Evolutionary conservation across 1,140 invertebrate species (phyloP).

Genomic region (Drosophila tani): DNA sequence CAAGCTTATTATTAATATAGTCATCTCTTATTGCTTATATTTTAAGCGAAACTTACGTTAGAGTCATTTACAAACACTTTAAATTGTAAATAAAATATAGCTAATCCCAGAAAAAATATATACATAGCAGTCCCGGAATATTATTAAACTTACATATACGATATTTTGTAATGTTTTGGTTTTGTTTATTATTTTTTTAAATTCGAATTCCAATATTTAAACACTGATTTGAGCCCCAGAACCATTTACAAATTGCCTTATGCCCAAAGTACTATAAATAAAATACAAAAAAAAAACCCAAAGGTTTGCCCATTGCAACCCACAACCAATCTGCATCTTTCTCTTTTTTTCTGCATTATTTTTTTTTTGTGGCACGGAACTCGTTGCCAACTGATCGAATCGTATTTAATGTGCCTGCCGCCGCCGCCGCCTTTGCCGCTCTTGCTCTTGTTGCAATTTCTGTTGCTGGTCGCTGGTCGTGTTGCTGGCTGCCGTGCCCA

Average conservation of each 20-base stretch:
- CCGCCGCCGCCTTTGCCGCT: background rate
- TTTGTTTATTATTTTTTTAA: too few species aligned
- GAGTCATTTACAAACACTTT: too few species aligned
- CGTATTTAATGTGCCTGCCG: slow-evolving; percentile 31
- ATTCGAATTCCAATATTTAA: too few species aligned
- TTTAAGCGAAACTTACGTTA: too few species aligned
- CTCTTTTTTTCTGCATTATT: slow-evolving; percentile 10
- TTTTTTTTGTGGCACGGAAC: slow-evolving; percentile 20
- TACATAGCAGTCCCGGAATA: too few species aligned
- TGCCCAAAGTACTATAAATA: background rate
- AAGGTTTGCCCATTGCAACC: slow-evolving; percentile 6
- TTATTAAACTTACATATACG: too few species aligned
- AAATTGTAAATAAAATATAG: too few species aligned
- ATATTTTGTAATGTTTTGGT: too few species aligned
- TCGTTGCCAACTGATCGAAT: slow-evolving; percentile 41
- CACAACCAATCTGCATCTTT: slow-evolving; percentile 24
- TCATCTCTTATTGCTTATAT: too few species aligned
- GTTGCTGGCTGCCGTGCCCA: slow-evolving; percentile 63
- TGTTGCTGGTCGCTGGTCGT: slow-evolving; percentile 15
- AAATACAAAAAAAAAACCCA: background rate
- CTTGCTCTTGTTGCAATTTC: slow-evolving; percentile 18
- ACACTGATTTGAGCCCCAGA: background rate
- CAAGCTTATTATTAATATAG: too few species aligned
- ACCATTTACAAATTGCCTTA: background rate
- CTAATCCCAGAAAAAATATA: too few species aligned